Percentiles rank a stretch among this genome's conserved stretches.
These are phyloP conservation scores for Tinamus guttatus DNA, from an alignment of 2,113 vertebrate species.

Conservation along the genomic window DNA sequence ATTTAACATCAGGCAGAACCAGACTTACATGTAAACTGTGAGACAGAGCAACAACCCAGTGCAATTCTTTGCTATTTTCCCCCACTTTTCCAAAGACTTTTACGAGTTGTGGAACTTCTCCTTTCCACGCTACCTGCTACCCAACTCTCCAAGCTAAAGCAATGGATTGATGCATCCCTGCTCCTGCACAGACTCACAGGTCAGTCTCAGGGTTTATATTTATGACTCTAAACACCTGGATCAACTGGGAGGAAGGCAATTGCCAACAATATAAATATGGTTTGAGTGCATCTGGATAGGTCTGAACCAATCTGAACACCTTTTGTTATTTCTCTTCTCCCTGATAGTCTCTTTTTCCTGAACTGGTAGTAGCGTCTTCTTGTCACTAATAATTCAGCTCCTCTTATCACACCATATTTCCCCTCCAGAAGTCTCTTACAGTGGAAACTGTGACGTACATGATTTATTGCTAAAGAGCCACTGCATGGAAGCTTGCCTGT, in stretches of 20 bases:
- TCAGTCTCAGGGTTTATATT: background rate
- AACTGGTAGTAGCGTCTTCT: background rate
- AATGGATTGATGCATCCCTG: background rate
- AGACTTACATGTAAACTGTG: background rate
- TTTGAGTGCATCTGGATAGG: background rate
- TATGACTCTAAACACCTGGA: background rate
- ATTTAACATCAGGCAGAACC: background rate
- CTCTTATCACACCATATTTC: background rate
- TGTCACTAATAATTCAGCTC: background rate
- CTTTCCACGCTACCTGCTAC: background rate
- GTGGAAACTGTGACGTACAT: background rate
- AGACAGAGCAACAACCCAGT: background rate
- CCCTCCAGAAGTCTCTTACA: background rate
- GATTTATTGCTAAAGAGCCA: background rate
- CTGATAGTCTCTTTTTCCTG: background rate
- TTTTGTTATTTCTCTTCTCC: background rate
- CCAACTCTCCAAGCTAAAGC: background rate
- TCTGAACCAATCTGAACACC: background rate
- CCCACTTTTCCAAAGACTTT: background rate
- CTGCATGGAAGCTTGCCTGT: background rate
- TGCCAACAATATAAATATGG: background rate
- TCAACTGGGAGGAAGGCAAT: background rate
- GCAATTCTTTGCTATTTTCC: background rate
- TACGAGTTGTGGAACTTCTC: background rate
- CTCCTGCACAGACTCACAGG: background rate